Evolutionary conservation across 2,888 invertebrate species (phyloP), one percentile per base, ranked within the genome.

Genomic region (Homarus gammarus): DNA sequence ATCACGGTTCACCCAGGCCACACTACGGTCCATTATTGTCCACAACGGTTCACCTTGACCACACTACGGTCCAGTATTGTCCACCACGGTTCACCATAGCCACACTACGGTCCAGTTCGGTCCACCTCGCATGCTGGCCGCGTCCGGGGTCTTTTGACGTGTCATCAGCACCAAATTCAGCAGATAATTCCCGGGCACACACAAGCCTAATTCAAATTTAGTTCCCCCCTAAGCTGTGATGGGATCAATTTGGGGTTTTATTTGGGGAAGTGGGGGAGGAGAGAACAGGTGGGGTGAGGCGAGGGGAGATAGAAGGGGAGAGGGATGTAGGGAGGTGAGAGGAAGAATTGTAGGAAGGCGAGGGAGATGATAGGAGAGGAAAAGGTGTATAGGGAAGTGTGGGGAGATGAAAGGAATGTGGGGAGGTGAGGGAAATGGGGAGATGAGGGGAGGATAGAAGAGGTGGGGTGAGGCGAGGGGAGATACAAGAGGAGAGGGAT

Each of bases 171-270:
- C 83, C 49, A 83, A 83, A 83, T 83, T 83, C 83, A 72, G 40
- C 83, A 68, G 70, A 68, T 83, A 70, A 83, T 70, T 83, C 83
- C 72, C 56, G 27, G 44, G 68, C 72, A 56, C 83, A 49, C 70
- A 70, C 49, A 51, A 83, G 68, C 83, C 83, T 83, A 83, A 83
- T 83, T 83, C 83, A 56, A 83, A 72, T 83, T 83, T 83, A 36
- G 70, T 49, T 70, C 49, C 70, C 83, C 83, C 27, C 70, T 27
- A 31, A 5, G 40, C 72, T 27, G 70, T 83, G 83, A 83, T 83
- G 70, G 83, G 83, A 83, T 83, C 83, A 83, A 83, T 83, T 83
- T 49, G 38, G 68, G 44, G 51, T 56, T 31, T 51, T 61, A 36
- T 61, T 79, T 79, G 51, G 56, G 78, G 44, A 78, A 51, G 51